A percentile compares a stretch with the other conserved stretches of the same genome.
Evolutionary conservation across 2,113 vertebrate species (phyloP).

Genomic region (Poicephalus meyeri): DNA sequence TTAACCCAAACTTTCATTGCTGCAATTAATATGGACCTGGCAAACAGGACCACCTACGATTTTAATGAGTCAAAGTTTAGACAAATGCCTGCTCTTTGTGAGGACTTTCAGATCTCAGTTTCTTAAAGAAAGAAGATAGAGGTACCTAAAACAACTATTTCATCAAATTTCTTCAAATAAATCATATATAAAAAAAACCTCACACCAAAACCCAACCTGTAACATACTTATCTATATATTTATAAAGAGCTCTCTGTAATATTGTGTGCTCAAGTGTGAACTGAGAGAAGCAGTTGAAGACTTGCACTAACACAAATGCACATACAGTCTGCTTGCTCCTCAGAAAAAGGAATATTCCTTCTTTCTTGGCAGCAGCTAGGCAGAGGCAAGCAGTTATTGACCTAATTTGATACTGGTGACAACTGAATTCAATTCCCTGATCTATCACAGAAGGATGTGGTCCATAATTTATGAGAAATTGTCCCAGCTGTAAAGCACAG

Average conservation of each 20-base stretch:
- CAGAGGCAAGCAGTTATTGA: background rate
- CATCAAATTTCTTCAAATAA: background rate
- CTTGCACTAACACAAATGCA: background rate
- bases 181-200: background rate
- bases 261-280: background rate
- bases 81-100: background rate
- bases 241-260: background rate
- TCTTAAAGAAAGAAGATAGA: background rate
- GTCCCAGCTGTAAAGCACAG: background rate
- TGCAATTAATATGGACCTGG: constrained; percentile 2
- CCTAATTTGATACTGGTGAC: background rate
- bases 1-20: constrained; percentile 4
- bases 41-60: constrained; percentile 26
- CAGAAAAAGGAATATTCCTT: background rate
- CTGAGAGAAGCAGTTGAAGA: background rate
- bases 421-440: background rate
- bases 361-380: background rate
- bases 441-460: background rate
- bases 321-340: background rate
- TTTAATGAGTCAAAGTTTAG: background rate
- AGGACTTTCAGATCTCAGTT: background rate
- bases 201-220: background rate
- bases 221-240: background rate
- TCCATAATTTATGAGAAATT: background rate
- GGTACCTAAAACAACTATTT: background rate